Evolutionary conservation across 1,140 invertebrate species (phyloP).

Genomic region (Cardiocondyla obscurior): DNA sequence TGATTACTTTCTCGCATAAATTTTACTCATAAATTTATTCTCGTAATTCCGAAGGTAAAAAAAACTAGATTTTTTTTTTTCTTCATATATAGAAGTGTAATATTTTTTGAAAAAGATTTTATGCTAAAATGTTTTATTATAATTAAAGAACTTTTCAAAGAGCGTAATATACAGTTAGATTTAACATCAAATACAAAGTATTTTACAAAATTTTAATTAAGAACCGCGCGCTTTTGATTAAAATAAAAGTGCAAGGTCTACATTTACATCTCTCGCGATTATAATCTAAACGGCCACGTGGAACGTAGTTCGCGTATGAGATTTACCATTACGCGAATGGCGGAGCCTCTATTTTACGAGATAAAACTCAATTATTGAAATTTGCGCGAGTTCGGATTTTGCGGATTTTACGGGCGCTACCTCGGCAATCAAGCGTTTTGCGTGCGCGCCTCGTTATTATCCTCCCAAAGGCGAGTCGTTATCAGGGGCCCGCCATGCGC

Average conservation of each 20-base stretch:
- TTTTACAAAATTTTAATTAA: slow-evolving; percentile 29
- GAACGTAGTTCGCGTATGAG: not conserved
- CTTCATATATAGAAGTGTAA: not conserved
- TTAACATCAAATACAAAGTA: not conserved
- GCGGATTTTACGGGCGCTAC: not conserved
- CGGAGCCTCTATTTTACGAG: not conserved
- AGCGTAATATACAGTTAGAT: not conserved
- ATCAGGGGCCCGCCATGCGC: not conserved
- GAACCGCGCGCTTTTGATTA: not conserved
- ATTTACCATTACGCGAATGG: not conserved
- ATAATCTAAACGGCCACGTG: not conserved
- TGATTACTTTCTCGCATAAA: not conserved
- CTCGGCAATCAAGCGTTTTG: not conserved
- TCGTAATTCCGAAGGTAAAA: not conserved
- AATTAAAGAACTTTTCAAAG: not conserved
- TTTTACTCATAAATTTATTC: not conserved
- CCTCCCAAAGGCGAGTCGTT: not conserved
- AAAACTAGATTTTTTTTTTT: not conserved
- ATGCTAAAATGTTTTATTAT: not conserved
- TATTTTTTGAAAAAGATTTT: not conserved
- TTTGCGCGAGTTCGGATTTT: not conserved
- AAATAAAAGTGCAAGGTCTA: not conserved
- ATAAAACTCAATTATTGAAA: not conserved
- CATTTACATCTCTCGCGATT: not conserved
- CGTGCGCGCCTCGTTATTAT: not conserved